Evolutionary conservation across 2,888 invertebrate genomes (phyloP).

Genomic region (Euzetes globulus): DNA sequence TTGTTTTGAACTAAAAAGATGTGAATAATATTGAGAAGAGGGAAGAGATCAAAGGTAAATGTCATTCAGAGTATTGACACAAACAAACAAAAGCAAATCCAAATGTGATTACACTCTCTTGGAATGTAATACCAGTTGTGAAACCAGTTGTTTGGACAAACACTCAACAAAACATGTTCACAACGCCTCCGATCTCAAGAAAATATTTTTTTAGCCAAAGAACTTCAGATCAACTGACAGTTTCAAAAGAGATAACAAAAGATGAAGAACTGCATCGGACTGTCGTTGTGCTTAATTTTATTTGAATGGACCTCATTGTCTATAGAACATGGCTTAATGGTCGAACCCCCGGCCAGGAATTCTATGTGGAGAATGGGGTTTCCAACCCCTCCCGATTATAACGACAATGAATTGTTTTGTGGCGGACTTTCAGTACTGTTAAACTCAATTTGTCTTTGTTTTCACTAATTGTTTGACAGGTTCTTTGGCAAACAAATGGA

Average conservation of each 20-base stretch:
- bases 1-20: background rate
- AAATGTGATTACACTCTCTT: background rate
- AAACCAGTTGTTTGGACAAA: conserved; percentile 19
- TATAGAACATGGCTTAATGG: conserved; percentile 43
- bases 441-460: background rate
- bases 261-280: background rate
- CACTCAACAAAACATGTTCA: background rate
- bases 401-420: conserved; percentile 45
- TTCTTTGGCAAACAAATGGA: conserved; percentile 40
- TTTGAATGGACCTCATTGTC: background rate
- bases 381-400: conserved; percentile 44
- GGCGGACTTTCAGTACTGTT: conserved; percentile 48
- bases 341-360: conserved; percentile 44
- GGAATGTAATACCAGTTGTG: conserved; percentile 21
- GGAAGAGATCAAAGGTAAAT: conserved; percentile 7
- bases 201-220: background rate
- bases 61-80: conserved; percentile 13
- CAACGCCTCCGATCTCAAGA: background rate
- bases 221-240: background rate
- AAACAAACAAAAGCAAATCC: background rate
- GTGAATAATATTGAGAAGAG: background rate
- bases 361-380: conserved; percentile 61
- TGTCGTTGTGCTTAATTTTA: background rate
- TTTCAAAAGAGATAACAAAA: background rate
- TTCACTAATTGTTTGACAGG: conserved; percentile 29